Base-by-base conservation (phyloP, 2,797 vertebrate genomes). In the Gephyroberyx darwinii region DNA sequence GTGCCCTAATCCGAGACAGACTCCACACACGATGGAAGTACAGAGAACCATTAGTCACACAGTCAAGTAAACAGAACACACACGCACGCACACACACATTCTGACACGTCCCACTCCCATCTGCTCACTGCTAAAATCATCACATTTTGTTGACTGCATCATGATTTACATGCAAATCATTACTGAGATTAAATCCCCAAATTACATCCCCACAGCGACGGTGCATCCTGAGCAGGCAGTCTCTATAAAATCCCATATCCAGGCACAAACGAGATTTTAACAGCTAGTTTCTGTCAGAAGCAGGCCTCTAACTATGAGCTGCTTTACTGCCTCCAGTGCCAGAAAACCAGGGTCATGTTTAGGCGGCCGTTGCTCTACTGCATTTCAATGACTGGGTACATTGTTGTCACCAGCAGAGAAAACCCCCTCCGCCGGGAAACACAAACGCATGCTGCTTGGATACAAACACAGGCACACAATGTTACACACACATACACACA, bases 91-190 rank as follows among this genome's bases (percentile, higher is more conserved):
- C 73, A 84, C 71, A 81, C 78, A 74, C 64, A 41, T 13, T 9
- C 48, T 80, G 78, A 72, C 68, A 66, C 83, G 20, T 82, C 89
- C 90, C 86, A 88, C 88, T 85, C 80, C 88, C 82, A 84, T 89
- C 89, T 91, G 88, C 72, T 85, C 83, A 5, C 58, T 19, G 54
- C 70, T 51, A 60, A 70, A 82, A 83, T 16, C 65, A 57, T 77
- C 75, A 75, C 82, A 65, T 68, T 71, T 64, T 43, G 57, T 16
- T 81, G 80, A 84, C 72, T 77, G 67, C 39, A 56, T 72, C 43
- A 17, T 59, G 56, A 68, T 77, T 80, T 48, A 75, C 71, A 37
- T 56, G 69, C 61, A 76, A 68, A 65, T 64, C 10, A 17, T 41
- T 45, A 56, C 59, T 54, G 8, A 48, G 37, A 75, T 58, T 19